Conservation (phyloP, 1,140 invertebrate species). For the Nasonia longicornis region DNA sequence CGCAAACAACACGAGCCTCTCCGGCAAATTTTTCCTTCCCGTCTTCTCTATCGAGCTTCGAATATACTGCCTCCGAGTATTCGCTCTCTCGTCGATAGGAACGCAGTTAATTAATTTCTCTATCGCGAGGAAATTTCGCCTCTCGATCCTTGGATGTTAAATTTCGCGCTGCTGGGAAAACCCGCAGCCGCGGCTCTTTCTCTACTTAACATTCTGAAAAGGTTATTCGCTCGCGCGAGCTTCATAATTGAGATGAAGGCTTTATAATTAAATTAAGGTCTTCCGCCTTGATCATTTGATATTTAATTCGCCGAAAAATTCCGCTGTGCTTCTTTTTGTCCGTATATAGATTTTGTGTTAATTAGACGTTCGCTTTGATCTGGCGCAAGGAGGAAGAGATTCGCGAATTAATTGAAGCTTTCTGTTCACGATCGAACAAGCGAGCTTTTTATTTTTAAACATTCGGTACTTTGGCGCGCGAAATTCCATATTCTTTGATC, state of each 20-base stretch:
- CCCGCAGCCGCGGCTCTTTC: neutral
- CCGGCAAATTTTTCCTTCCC: slow-evolving; percentile 14
- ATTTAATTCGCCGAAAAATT: neutral
- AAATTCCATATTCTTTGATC: no score
- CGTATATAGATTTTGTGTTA: neutral
- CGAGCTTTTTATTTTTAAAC: no score
- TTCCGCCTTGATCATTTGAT: neutral
- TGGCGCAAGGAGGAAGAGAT: no score
- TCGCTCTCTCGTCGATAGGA: slow-evolving; percentile 38
- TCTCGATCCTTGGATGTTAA: neutral
- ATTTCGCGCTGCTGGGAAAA: neutral
- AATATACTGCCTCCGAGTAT: slow-evolving; percentile 31
- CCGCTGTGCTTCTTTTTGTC: neutral
- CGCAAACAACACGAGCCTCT: neutral
- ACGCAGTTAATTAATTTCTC: slow-evolving; percentile 29
- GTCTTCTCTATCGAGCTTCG: neutral
- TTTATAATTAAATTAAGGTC: neutral
- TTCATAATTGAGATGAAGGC: neutral
- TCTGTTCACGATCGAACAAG: no score
- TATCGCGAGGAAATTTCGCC: neutral
- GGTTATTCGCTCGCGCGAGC: neutral
- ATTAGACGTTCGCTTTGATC: neutral
- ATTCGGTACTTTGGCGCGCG: no score
- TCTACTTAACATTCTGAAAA: slow-evolving; percentile 1
- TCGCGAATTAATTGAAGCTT: no score